phyloP scores from a whole-genome alignment of 2,888 invertebrate genomes.

The Melanotus villosus region DNA sequence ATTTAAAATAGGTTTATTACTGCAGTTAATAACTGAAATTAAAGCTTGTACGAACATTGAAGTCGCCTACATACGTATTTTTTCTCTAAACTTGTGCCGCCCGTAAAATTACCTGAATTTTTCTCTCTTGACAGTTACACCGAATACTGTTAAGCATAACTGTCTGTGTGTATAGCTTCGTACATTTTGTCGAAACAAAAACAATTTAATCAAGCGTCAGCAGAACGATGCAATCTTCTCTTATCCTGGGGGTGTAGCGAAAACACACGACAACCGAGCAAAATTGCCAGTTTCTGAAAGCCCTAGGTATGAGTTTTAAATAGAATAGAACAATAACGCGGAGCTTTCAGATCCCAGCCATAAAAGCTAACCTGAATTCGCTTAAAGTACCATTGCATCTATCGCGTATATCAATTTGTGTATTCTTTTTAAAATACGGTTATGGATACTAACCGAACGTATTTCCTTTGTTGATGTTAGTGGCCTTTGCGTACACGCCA shows the following conservation, averaged over 20 bases:
- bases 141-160: not conserved
- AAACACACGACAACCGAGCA: conserved; percentile 47
- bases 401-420: conserved; percentile 1
- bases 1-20: too few relatives aligned
- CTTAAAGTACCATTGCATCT: conserved; percentile 23
- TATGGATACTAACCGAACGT: too few relatives aligned
- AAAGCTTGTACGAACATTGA: too few relatives aligned
- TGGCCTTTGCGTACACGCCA: too few relatives aligned
- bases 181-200: conserved; percentile 55
- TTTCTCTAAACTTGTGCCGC: too few relatives aligned
- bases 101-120: too few relatives aligned
- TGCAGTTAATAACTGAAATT: too few relatives aligned
- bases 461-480: too few relatives aligned
- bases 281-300: conserved; percentile 60
- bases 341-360: conserved; percentile 24
- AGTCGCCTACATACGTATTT: too few relatives aligned
- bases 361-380: conserved; percentile 34
- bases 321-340: conserved; percentile 57
- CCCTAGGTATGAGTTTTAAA: conserved; percentile 56
- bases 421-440: conserved; percentile 5
- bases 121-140: not conserved
- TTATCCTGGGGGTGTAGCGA: conserved; percentile 56
- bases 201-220: conserved; percentile 64
- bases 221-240: conserved; percentile 63
- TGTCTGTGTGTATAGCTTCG: conserved; percentile 8